phyloP scores from a whole-genome alignment of 2,888 invertebrate species.

The Phytoseiulus persimilis region DNA sequence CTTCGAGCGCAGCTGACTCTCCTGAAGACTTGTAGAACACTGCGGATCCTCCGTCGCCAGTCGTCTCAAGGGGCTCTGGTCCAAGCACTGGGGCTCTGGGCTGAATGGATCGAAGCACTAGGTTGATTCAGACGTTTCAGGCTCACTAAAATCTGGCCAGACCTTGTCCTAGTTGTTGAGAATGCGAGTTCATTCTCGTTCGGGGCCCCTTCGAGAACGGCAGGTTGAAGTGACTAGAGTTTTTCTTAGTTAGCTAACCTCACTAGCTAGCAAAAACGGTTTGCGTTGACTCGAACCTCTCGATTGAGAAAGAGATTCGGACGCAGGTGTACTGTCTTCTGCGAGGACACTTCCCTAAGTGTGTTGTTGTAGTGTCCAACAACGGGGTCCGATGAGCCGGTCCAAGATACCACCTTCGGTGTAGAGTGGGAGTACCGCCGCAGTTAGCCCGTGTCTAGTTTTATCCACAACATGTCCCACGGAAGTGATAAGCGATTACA shows the following conservation, averaged over 20 bases:
- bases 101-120: background rate
- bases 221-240: background rate
- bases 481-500: no score
- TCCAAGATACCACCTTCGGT: no score
- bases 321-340: background rate
- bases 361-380: no score
- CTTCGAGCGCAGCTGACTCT: no score
- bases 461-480: no score
- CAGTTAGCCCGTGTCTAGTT: no score
- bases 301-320: background rate
- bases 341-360: background rate
- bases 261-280: background rate
- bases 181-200: background rate
- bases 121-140: background rate
- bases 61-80: background rate
- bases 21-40: no score
- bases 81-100: background rate
- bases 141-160: background rate
- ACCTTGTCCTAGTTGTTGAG: background rate
- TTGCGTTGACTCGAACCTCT: background rate
- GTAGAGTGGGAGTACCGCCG: no score
- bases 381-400: background rate
- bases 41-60: background rate
- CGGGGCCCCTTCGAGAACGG: background rate
- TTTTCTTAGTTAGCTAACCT: slow-evolving; percentile 5